Base-by-base conservation (phyloP, 2,797 vertebrate species). In the Gambelia wislizenii region DNA sequence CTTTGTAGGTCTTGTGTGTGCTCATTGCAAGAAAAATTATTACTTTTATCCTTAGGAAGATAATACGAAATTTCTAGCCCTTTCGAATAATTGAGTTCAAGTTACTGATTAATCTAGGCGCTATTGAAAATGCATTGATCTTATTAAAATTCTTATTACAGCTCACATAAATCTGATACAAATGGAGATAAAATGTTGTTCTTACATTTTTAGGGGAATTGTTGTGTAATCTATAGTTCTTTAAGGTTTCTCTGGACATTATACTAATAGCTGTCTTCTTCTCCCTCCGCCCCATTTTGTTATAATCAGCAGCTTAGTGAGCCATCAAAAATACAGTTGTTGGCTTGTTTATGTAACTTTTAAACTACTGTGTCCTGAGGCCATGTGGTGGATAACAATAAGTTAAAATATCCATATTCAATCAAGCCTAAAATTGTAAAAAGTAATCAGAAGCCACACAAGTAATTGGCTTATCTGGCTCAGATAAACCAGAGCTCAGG, bases 1-100 rank as follows among this genome's bases (percentile, higher is more conserved):
- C 99, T 81, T 94, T 99, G 99, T 99, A 96, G 96, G 99, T 98
- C 76, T 94, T 83, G 1, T 76, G 56, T 36, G 84, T 76, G 49
- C 27, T 36, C 87, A 82, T 83, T 89, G 91, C 18, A 54, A 77
- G 52, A 70, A 44, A 36, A 2, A 47, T 25, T 36, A 42, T 22
- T 52, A 25, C 42, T 85, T 89, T 61, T 85, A 74, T 27, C 27
- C 18, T 82, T 89, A 81, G 36, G 33, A 64, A 76, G 75, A 16
- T 20, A 67, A 52, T 3, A 12, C 12, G 20, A 61, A 22, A 49
- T 20, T 54, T 36, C 22, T 69, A 16, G 47, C 4, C 14, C 42
- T 77, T 56, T 77, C 39, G 22, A 1, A 47, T 61, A 18, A 47
- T 47, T 80, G 36, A 36, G 44, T 33, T 75, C 22, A 22, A 82